A percentile compares a stretch with the other conserved stretches of the same genome.
These are phyloP conservation scores for Eumaeus atala DNA, from an alignment of 1,140 invertebrate genomes.

Conservation along the genomic window DNA sequence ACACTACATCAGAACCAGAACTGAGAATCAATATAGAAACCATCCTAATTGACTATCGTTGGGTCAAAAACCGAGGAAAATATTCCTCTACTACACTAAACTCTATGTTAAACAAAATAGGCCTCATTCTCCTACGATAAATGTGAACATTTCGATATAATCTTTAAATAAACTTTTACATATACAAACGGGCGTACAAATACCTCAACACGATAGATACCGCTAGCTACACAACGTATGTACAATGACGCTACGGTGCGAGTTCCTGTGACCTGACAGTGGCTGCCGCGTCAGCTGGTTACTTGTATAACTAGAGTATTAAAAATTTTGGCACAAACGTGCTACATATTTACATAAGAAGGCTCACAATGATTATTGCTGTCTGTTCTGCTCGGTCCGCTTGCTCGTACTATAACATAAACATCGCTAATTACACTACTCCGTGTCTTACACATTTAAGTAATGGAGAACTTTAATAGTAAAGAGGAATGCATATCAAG, in stretches of 20 bases:
- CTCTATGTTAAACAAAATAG: constrained; percentile 37
- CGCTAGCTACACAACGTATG: constrained; percentile 42
- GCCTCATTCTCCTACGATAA: constrained; percentile 29
- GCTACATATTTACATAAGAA: constrained; percentile 53
- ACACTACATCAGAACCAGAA: constrained; percentile 38
- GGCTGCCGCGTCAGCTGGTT: background rate
- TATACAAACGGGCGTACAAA: constrained; percentile 65
- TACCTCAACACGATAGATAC: constrained; percentile 48
- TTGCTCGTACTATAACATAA: constrained; percentile 4
- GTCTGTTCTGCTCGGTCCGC: constrained; percentile 23
- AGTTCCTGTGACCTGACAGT: background rate
- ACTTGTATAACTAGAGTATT: constrained; percentile 20
- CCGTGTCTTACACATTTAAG: constrained; percentile 28
- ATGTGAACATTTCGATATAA: constrained; percentile 23
- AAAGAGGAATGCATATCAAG: constrained; percentile 51
- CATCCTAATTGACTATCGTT: constrained; percentile 72
- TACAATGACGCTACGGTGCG: constrained; percentile 34
- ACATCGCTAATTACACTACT: background rate
- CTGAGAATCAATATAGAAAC: constrained; percentile 47
- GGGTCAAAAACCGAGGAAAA: constrained; percentile 62
- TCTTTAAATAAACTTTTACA: constrained; percentile 68
- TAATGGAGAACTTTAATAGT: constrained; percentile 34
- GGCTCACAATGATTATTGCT: constrained; percentile 59
- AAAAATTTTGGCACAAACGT: constrained; percentile 60
- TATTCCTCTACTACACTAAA: constrained; percentile 53